Evolutionary conservation across 2,888 invertebrate species (phyloP).

Genomic region (Caenorhabditis sinica): DNA sequence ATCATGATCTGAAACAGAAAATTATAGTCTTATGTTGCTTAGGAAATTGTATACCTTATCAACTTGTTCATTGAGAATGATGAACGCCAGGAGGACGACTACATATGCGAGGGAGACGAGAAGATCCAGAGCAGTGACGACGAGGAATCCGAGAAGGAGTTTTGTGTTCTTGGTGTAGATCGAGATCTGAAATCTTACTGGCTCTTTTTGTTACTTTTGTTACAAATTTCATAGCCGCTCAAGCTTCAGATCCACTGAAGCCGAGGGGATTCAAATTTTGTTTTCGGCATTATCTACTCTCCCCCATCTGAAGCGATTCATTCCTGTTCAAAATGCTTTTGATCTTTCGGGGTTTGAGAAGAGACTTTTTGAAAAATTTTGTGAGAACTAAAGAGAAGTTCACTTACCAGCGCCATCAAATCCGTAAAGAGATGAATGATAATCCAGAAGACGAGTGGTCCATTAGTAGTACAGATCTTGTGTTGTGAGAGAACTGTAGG

Average conservation of each 20-base stretch:
- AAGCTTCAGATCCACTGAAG: not conserved
- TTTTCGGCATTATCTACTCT: not conserved
- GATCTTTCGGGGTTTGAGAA: no score
- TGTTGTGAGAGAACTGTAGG: slow-evolving; percentile 66
- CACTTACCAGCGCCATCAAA: slow-evolving; percentile 67
- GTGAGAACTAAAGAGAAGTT: not conserved
- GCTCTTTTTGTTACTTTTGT: not conserved
- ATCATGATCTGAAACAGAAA: slow-evolving; percentile 66
- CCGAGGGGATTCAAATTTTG: not conserved
- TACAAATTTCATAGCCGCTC: not conserved
- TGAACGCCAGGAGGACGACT: slow-evolving; percentile 67
- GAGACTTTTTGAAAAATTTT: not conserved
- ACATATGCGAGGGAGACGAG: slow-evolving; percentile 69
- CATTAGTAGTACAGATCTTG: slow-evolving; percentile 71
- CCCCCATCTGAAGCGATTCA: not conserved
- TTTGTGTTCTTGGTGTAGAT: slow-evolving; percentile 67
- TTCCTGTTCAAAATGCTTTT: not conserved
- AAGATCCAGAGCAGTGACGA: slow-evolving; percentile 68
- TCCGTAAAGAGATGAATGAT: slow-evolving; percentile 72
- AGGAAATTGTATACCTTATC: slow-evolving; percentile 51
- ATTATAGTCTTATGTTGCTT: not conserved
- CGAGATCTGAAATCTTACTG: slow-evolving; percentile 56
- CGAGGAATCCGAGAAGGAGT: slow-evolving; percentile 63
- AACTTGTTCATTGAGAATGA: slow-evolving; percentile 62
- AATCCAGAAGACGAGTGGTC: slow-evolving; percentile 72